phyloP scores from a whole-genome alignment of 2,113 vertebrate species.

The Urocolius indicus region DNA sequence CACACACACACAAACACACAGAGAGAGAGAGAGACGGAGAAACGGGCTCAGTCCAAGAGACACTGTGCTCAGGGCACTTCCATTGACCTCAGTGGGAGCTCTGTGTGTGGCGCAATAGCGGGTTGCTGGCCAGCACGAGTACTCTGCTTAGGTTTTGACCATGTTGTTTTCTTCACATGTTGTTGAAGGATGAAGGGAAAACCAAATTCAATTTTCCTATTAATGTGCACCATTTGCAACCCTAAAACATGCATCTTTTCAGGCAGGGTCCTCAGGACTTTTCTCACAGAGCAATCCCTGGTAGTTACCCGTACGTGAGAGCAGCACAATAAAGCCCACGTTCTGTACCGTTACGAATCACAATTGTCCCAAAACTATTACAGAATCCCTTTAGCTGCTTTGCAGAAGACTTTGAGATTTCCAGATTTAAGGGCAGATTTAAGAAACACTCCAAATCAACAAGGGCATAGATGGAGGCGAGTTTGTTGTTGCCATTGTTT shows the following conservation, averaged over 20 bases:
- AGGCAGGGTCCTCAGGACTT: conserved; percentile 14
- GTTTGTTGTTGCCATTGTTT: background rate
- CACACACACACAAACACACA: background rate
- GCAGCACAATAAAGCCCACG: background rate
- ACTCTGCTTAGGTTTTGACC: conserved; percentile 28
- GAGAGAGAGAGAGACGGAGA: too few species aligned
- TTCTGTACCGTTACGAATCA: background rate
- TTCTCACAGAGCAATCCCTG: conserved; percentile 1
- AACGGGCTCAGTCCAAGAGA: background rate
- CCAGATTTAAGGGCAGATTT: background rate
- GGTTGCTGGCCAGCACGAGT: background rate
- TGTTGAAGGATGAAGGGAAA: conserved; percentile 29
- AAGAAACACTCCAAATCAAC: background rate
- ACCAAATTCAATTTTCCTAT: conserved; percentile 54
- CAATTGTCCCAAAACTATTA: background rate
- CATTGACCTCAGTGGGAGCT: conserved; percentile 52
- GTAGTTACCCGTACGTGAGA: conserved; percentile 10
- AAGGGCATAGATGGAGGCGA: background rate
- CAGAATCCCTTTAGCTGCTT: background rate
- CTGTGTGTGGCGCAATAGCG: conserved; percentile 23
- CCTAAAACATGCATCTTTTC: conserved; percentile 8
- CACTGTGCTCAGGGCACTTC: conserved; percentile 18
- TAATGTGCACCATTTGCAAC: conserved; percentile 4
- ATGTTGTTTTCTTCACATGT: conserved; percentile 36
- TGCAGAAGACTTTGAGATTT: background rate